phyloP scores from a whole-genome alignment of 1,140 invertebrate species.

The Platyscapa corneri region DNA sequence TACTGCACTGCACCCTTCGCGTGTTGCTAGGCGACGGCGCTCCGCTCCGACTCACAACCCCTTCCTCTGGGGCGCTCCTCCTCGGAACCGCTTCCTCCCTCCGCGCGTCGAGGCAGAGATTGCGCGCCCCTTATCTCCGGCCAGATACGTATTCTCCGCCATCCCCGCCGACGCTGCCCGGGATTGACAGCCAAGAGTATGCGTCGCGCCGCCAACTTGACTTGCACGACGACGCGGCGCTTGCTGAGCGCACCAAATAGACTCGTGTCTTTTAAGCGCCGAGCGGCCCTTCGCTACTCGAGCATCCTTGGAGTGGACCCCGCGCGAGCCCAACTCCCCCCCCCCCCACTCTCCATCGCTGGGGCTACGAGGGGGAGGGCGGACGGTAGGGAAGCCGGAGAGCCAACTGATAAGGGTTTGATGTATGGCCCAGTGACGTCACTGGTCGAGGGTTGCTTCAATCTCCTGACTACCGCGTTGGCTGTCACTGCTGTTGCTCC shows the following conservation, averaged over 20 bases:
- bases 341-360: no score
- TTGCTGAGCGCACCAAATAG: no score
- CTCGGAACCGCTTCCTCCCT: slow-evolving; percentile 37
- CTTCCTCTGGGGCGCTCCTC: slow-evolving; percentile 30
- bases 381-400: slow-evolving; percentile 38
- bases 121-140: slow-evolving; percentile 25
- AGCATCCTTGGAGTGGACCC: background rate
- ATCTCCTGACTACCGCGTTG: background rate
- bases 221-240: background rate
- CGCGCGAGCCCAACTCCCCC: background rate
- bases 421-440: slow-evolving; percentile 67
- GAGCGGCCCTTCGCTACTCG: background rate
- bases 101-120: background rate
- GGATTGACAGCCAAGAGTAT: background rate
- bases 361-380: background rate
- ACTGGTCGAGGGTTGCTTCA: slow-evolving; percentile 54
- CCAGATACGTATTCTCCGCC: background rate
- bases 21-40: slow-evolving; percentile 56
- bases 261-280: background rate
- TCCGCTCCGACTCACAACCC: slow-evolving; percentile 34
- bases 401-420: slow-evolving; percentile 53
- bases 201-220: background rate
- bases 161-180: background rate
- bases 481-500: background rate
- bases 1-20: slow-evolving; percentile 55